Base-by-base conservation (phyloP, 2,888 invertebrate species). In the Antheraea yamamai region DNA sequence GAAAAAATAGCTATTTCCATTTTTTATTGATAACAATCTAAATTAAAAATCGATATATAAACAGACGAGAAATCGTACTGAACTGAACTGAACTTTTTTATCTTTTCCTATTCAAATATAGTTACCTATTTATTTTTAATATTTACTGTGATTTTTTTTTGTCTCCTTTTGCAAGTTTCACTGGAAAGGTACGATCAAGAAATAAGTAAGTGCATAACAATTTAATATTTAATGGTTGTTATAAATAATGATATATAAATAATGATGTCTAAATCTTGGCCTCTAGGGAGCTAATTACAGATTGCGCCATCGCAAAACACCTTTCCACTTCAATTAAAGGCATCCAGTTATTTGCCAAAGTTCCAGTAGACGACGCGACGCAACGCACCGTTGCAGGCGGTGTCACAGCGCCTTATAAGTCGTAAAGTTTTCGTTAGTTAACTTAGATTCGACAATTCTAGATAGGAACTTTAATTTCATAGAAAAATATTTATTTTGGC, bases 241-340 rank as follows among this genome's bases (percentile, higher is more conserved):
- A 23, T 61, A 61, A 23, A 61, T 61, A 61, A 61, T 61, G 71
- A 75, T 72, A 30, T 30, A 58, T 61, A 61, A 23, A 61, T 61
- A 61, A 61, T 61, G 66, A 75, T 72, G 72, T 74, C 61, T 73
- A 73, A 68, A 73, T 23, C 55, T 47, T 6, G 30, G 80, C 89
- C 92, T 88, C 91, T 2, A 0, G 88, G 91, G 93, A 88, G 82
- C 89, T 92, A 85, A 90, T 93, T 93, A 93, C 88, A 87, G 87
- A 86, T 84, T 84, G 87, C 64, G 30, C 92, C 93, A 94, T 93
- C 92, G 92, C 86, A 84, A 83, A 82, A 87, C 90, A 92, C 92
- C 92, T 92, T 91, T 91, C 90, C 89, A 83, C 83, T 86, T 88
- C 90, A 92, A 92, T 92, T 91, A 92, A 88, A 83, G 84, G 80